Conservation (phyloP, 2,113 vertebrate genomes). For the Dasyprocta punctata region DNA sequence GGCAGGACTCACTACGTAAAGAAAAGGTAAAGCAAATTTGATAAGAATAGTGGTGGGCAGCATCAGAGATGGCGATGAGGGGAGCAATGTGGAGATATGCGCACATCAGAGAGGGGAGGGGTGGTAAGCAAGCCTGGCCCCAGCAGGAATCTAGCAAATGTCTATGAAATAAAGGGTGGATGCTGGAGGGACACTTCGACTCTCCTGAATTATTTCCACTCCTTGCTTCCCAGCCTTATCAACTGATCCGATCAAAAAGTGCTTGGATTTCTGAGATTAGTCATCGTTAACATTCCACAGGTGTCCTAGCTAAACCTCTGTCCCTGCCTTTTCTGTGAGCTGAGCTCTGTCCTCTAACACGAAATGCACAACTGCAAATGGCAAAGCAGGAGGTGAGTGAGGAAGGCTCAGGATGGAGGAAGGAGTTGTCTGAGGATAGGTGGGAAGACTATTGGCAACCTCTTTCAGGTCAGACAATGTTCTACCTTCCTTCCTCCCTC, state of each 20-base stretch:
- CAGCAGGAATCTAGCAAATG: neutral
- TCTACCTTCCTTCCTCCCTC: too few species aligned
- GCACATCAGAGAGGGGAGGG: neutral
- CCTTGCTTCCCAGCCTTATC: neutral
- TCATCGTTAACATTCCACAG: neutral
- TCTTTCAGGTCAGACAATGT: too few species aligned
- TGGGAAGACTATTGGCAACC: neutral
- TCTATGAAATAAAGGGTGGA: neutral
- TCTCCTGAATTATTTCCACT: neutral
- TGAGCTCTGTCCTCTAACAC: neutral
- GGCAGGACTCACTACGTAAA: neutral
- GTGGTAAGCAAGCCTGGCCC: neutral
- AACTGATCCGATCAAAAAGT: neutral
- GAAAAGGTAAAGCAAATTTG: neutral
- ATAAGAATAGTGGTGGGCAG: neutral
- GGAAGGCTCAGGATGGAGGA: neutral
- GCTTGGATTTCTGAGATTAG: neutral
- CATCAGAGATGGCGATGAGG: neutral
- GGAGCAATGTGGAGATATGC: neutral
- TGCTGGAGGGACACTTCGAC: neutral
- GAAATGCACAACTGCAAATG: neutral
- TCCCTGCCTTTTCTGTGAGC: neutral
- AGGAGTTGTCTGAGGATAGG: neutral
- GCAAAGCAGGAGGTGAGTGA: neutral
- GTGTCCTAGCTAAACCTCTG: neutral